These are phyloP conservation scores for Mola mola DNA, from an alignment of 2,113 vertebrate genomes.

Conservation along the genomic window DNA sequence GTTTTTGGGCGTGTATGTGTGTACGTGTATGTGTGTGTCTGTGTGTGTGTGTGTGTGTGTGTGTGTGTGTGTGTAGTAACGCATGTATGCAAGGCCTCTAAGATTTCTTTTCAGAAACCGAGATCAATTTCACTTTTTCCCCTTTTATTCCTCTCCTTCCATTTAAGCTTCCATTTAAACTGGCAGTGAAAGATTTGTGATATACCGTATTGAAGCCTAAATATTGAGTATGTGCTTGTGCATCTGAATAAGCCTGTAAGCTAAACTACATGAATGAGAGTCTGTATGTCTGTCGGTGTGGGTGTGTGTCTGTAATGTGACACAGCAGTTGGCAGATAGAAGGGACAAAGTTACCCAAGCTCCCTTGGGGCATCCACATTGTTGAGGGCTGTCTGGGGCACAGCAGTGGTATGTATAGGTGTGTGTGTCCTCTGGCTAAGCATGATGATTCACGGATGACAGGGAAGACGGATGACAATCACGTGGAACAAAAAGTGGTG, in stretches of 20 bases:
- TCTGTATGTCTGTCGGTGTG: constrained; percentile 32
- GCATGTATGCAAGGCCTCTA: too few species aligned
- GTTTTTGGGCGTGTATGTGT: constrained; percentile 7
- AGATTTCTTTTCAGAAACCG: too few species aligned
- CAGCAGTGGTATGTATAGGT: constrained; percentile 53
- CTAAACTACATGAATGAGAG: constrained; percentile 26
- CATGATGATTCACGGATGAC: too few species aligned
- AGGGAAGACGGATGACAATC: too few species aligned
- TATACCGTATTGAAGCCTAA: constrained; percentile 12
- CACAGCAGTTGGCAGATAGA: constrained; percentile 93
- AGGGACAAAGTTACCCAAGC: constrained; percentile 74
- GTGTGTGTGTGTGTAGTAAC: constrained; percentile 25
- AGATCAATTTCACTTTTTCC: constrained; percentile 43
- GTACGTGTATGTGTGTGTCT: not conserved
- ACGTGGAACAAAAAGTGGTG: too few species aligned
- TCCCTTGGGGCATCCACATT: constrained; percentile 81
- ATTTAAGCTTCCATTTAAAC: too few species aligned
- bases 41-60: constrained; percentile 1
- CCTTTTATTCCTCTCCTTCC: constrained; percentile 29
- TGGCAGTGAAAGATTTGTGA: too few species aligned
- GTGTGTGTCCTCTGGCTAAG: constrained; percentile 33
- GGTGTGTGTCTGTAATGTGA: constrained; percentile 87
- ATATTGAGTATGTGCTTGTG: constrained; percentile 7
- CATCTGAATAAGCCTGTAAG: too few species aligned
- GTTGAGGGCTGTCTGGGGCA: constrained; percentile 77